Evolutionary conservation across 2,797 vertebrate species (phyloP).

Genomic region (Myotis daubentonii): DNA sequence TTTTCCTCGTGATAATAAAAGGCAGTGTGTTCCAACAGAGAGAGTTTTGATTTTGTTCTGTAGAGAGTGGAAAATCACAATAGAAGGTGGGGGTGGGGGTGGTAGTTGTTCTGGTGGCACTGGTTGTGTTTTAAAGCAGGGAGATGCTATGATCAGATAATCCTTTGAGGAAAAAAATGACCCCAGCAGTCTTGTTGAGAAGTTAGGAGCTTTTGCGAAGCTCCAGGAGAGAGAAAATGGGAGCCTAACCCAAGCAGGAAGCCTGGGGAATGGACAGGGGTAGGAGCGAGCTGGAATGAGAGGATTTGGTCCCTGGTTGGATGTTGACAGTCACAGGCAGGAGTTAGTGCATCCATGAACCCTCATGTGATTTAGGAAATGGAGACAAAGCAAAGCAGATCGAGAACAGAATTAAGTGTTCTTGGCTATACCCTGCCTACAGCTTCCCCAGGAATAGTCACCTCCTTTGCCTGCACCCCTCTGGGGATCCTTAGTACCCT

Average conservation of each 20-base stretch:
- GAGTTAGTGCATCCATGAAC: background rate
- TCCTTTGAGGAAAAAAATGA: background rate
- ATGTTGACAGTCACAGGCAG: background rate
- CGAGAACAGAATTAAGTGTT: background rate
- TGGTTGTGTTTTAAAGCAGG: background rate
- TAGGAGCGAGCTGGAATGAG: rapidly evolving
- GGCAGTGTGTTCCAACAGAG: background rate
- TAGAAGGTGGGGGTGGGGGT: background rate
- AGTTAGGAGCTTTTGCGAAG: background rate
- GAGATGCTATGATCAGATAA: background rate
- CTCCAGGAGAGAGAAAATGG: background rate
- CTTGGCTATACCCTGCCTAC: background rate
- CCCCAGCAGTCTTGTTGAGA: background rate
- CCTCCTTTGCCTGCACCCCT: background rate
- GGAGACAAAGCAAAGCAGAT: background rate
- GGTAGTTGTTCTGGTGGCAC: background rate
- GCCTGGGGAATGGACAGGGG: background rate
- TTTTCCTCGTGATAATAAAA: background rate
- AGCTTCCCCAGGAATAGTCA: background rate
- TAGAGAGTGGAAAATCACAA: background rate
- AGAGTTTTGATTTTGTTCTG: background rate
- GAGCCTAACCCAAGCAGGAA: background rate
- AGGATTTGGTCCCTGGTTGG: background rate
- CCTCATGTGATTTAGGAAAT: background rate
- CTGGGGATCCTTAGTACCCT: background rate